A percentile compares a stretch with the other conserved stretches of the same genome.
These are phyloP conservation scores for Dascyllus trimaculatus DNA, from an alignment of 2,113 vertebrate genomes.

Conservation along the genomic window DNA sequence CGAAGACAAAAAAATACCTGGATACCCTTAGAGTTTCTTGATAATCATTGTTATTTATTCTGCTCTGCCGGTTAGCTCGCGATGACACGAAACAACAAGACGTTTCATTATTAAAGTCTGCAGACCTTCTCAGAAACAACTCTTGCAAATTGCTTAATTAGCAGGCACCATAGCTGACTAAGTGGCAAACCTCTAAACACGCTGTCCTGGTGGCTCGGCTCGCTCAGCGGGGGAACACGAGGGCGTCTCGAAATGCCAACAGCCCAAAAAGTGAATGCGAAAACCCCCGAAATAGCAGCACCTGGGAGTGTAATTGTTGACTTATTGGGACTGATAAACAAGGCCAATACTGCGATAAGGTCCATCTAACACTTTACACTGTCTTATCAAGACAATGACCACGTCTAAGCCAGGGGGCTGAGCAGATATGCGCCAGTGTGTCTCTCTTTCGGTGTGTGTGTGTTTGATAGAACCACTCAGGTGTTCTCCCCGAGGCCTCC, in stretches of 20 bases:
- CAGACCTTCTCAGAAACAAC: background rate
- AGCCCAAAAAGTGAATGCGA: background rate
- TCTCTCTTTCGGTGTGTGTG: slow-evolving; percentile 40
- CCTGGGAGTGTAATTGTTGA: slow-evolving; percentile 42
- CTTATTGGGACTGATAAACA: slow-evolving; percentile 56
- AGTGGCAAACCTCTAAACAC: background rate
- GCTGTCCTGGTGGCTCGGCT: background rate
- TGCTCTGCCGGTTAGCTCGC: background rate
- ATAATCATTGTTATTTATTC: background rate
- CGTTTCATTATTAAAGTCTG: slow-evolving; percentile 4
- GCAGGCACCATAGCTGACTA: background rate
- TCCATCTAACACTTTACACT: slow-evolving; percentile 60
- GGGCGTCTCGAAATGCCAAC: background rate
- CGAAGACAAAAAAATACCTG: background rate
- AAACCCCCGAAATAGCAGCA: slow-evolving; percentile 22
- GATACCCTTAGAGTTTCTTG: background rate
- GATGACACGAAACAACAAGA: background rate
- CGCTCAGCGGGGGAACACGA: background rate
- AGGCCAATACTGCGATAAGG: slow-evolving; percentile 42
- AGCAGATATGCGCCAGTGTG: slow-evolving; percentile 14
- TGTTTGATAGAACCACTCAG: slow-evolving; percentile 74
- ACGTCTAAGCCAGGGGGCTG: slow-evolving; percentile 36
- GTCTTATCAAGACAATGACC: slow-evolving; percentile 57
- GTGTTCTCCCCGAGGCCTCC: slow-evolving; percentile 82
- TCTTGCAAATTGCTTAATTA: background rate